phyloP scores from a whole-genome alignment of 2,888 invertebrate genomes.

The Cerastis rubricosa region DNA sequence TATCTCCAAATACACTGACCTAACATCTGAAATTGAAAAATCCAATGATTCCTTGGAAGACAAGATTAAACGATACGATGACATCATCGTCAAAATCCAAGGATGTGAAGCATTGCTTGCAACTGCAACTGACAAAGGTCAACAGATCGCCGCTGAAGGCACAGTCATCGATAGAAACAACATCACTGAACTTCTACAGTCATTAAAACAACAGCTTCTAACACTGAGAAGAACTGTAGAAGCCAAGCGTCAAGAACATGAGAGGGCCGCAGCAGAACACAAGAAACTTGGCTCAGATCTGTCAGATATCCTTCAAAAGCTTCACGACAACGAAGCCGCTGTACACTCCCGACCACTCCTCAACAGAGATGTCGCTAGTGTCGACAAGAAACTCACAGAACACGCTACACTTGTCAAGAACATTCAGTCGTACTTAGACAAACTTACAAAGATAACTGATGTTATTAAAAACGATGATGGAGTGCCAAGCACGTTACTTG shows the following conservation, averaged over 20 bases:
- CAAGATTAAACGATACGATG: constrained; percentile 96
- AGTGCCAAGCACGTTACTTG: constrained; percentile 94
- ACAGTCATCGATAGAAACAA: constrained; percentile 96
- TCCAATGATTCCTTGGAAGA: constrained; percentile 95
- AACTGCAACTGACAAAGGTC: constrained; percentile 97
- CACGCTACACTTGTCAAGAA: constrained; percentile 93
- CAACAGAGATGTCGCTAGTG: constrained; percentile 94
- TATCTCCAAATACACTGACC: constrained; percentile 96
- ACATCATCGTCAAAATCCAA: constrained; percentile 96
- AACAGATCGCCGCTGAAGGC: constrained; percentile 97
- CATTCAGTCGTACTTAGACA: constrained; percentile 93
- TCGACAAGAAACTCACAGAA: constrained; percentile 95
- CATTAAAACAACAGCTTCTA: constrained; percentile 95
- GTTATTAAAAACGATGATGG: constrained; percentile 94
- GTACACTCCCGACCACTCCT: constrained; percentile 96
- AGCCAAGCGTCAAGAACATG: constrained; percentile 96
- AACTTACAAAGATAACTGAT: constrained; percentile 93
- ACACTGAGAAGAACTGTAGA: constrained; percentile 95
- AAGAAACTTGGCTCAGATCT: constrained; percentile 95
- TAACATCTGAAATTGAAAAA: constrained; percentile 96
- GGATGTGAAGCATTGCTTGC: constrained; percentile 97
- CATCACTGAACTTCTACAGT: constrained; percentile 96
- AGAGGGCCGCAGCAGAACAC: constrained; percentile 96
- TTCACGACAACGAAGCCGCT: constrained; percentile 95
- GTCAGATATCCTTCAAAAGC: constrained; percentile 95